phyloP scores from a whole-genome alignment of 2,888 invertebrate genomes.

The Selenia dentaria region DNA sequence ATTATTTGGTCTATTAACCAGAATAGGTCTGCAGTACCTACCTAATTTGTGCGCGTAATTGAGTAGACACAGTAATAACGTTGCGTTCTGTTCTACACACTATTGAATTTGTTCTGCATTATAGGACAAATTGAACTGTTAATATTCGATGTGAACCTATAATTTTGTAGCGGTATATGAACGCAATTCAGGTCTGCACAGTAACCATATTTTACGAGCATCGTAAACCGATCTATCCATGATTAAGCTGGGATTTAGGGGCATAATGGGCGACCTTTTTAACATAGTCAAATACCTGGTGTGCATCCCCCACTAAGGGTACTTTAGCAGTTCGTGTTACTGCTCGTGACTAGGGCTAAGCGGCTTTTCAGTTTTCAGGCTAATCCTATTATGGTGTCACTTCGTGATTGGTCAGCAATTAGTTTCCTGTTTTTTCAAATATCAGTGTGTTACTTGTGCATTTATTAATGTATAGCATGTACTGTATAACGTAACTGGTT shows the following conservation, averaged over 20 bases:
- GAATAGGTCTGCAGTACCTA: constrained; percentile 14
- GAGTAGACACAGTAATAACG: constrained; percentile 37
- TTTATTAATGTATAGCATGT: too few species aligned
- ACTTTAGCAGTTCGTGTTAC: constrained; percentile 25
- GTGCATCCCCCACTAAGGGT: constrained; percentile 16
- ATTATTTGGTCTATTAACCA: constrained; percentile 25
- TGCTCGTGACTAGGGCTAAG: constrained; percentile 34
- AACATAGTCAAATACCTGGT: constrained; percentile 19
- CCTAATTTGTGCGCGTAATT: constrained; percentile 35
- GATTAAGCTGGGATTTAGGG: constrained; percentile 24
- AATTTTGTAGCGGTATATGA: constrained; percentile 1
- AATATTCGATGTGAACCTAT: constrained; percentile 19
- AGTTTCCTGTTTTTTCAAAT: constrained; percentile 21
- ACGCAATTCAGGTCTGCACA: constrained; percentile 1
- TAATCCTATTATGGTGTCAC: constrained; percentile 43
- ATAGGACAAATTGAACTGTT: constrained; percentile 34
- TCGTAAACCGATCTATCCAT: constrained; percentile 22
- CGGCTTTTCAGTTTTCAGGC: constrained; percentile 16
- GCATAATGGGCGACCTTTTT: constrained; percentile 26
- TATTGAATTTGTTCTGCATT: constrained; percentile 39
- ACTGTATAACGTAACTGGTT: too few species aligned
- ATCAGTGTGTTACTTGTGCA: too few species aligned
- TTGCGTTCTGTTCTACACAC: constrained; percentile 30
- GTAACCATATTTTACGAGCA: constrained; percentile 26
- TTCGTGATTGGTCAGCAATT: constrained; percentile 24